Base-by-base conservation (phyloP, 2,113 vertebrate species). In the Pelobates fuscus region DNA sequence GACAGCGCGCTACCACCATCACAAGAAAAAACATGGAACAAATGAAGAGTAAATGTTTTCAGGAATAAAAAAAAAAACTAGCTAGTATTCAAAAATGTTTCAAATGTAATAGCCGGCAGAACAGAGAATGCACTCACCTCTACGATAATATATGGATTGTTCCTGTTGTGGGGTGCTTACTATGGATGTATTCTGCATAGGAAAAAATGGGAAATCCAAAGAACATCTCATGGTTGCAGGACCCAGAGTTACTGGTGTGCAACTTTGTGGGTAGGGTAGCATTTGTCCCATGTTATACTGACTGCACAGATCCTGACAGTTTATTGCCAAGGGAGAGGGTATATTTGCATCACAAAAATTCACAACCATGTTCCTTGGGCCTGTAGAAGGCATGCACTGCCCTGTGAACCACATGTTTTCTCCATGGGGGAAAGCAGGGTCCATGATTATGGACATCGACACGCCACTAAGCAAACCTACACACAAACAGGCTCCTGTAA, bases 111-210 rank as follows among this genome's bases (percentile, higher is more conserved):
- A 11, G 25, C 59, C 18, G 12, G 59, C 59, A 61, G 59, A 17
- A 61, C 24, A 29, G 17, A 55, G 14, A 15, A 52, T 52, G 20
- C 43, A 71, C 70, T 71, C 58, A 71, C 70, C 70, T 71, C 57
- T 14, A 62, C 17, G 23, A 10, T 17, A 21, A 44, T 11, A 26
- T 15, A 71, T 17, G 12, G 24, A 62, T 2, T 25, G 32, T 43
- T 63, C 8, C n/a, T 49, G 41, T 2, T 4, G 17, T 44, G 43
- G 12, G 43, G 23, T 27, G 37, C 20, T 14, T 6, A 26, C 10
- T 30, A 43, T 4, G 17, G 2, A 24, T 52, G 23, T 27, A 62
- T 49, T 8, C 26, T 29, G 41, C 26, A 8, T 26, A 4, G 58
- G 70, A n/a, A 44, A 8, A 58, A 14, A 6, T n/a, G 70, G 70